Percentiles rank a stretch among this genome's conserved stretches.
These are phyloP conservation scores for Crotalus helleri DNA, from an alignment of 2,113 vertebrate species.

Conservation along the genomic window DNA sequence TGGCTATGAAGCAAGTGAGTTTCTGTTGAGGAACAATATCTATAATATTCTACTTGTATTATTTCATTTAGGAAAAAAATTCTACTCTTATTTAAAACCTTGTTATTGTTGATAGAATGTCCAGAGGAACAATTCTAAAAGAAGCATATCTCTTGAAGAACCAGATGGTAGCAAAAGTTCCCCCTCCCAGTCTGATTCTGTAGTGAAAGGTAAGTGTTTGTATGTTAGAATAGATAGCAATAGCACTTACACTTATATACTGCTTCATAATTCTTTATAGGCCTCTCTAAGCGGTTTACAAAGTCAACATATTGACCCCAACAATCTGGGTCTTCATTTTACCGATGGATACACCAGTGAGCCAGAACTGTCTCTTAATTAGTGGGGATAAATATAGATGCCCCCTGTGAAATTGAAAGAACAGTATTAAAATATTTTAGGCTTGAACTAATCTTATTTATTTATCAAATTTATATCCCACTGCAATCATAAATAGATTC, in stretches of 20 bases:
- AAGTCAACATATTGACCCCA: neutral
- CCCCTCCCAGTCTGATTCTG: conserved; percentile 51
- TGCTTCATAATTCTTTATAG: neutral
- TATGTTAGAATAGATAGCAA: neutral
- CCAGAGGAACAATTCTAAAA: conserved; percentile 62
- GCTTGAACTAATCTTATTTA: neutral
- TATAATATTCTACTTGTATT: neutral
- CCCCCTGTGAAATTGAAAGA: neutral
- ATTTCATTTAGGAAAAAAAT: conserved; percentile 23
- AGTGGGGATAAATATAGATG: neutral
- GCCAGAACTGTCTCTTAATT: neutral
- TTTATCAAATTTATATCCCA: neutral
- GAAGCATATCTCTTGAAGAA: conserved; percentile 55
- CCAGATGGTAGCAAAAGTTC: conserved; percentile 52
- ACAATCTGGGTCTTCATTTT: neutral
- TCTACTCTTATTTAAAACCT: conserved; percentile 41
- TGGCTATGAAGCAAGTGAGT: conserved; percentile 88
- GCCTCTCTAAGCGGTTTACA: neutral
- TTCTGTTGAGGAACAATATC: neutral
- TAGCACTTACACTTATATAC: neutral
- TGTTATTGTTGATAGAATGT: conserved; percentile 60
- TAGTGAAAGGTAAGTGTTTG: conserved; percentile 63
- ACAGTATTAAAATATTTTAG: neutral
- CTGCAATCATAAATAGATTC: neutral
- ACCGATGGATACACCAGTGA: neutral